phyloP scores from a whole-genome alignment of 2,797 vertebrate genomes.

The Tapera naevia region DNA sequence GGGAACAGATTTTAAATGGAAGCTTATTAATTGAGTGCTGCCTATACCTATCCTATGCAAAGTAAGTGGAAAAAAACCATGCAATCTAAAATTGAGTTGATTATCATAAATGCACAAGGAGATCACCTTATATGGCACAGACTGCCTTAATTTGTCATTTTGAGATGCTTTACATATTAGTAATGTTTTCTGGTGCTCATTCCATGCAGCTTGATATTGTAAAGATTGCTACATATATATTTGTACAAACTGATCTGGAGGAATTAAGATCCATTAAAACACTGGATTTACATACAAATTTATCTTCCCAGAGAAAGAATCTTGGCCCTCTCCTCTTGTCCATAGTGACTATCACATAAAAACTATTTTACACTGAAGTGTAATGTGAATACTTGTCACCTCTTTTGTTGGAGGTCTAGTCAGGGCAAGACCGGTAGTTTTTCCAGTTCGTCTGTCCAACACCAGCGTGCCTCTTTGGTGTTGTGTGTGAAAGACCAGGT shows the following conservation, averaged over 20 bases:
- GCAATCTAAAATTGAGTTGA: background rate
- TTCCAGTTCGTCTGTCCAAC: background rate
- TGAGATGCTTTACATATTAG: background rate
- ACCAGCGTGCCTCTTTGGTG: background rate
- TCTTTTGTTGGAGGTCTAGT: background rate
- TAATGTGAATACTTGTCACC: background rate
- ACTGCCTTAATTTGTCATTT: background rate
- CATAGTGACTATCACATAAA: rapidly evolving
- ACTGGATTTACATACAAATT: rapidly evolving
- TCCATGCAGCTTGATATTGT: background rate
- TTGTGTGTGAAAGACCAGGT: background rate
- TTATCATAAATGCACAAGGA: background rate
- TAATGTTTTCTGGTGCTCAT: background rate
- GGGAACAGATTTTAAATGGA: background rate
- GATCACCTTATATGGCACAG: background rate
- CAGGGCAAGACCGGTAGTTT: background rate
- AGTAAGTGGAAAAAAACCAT: background rate
- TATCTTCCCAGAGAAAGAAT: background rate
- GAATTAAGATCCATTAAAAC: background rate
- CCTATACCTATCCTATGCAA: background rate
- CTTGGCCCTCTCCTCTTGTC: background rate
- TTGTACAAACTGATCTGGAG: background rate
- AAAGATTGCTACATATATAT: background rate
- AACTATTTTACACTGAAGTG: background rate
- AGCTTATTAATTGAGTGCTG: background rate